Percentiles rank a stretch among this genome's conserved stretches.
These are phyloP conservation scores for Gavialis gangeticus DNA, from an alignment of 2,113 vertebrate species.

Conservation along the genomic window DNA sequence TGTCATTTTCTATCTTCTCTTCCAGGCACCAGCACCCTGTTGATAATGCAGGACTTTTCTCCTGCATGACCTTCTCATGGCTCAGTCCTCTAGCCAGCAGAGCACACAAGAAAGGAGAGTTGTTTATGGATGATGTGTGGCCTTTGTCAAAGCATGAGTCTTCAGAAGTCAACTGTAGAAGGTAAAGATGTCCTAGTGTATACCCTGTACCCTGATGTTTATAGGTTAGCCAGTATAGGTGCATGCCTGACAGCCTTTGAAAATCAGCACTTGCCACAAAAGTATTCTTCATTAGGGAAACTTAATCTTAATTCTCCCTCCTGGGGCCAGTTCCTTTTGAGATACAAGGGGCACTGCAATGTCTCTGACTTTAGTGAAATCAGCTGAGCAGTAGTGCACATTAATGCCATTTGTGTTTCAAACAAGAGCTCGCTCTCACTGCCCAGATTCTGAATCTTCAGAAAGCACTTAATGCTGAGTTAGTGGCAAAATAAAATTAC, in stretches of 20 bases:
- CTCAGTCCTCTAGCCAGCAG: conserved; percentile 86
- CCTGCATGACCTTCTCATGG: conserved; percentile 95
- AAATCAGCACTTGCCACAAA: not conserved
- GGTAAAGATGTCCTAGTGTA: conserved; percentile 77
- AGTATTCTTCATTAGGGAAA: not conserved
- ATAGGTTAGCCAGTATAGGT: rapidly evolving
- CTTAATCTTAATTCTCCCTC: not conserved
- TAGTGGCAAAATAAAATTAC: not conserved
- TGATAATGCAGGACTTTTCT: conserved; percentile 93
- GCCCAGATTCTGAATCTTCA: not conserved
- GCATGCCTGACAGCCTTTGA: not conserved
- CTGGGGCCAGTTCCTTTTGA: not conserved
- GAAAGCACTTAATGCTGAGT: not conserved
- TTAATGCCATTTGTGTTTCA: not conserved
- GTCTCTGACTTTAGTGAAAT: rapidly evolving
- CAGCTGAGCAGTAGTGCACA: not conserved
- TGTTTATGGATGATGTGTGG: conserved; percentile 90
- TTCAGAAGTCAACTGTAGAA: conserved; percentile 88
- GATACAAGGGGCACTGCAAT: rapidly evolving
- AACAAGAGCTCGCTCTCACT: not conserved
- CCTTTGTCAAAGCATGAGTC: conserved; percentile 88
- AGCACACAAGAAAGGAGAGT: conserved; percentile 88
- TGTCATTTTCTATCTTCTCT: not conserved
- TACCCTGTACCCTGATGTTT: not conserved
- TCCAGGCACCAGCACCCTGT: conserved; percentile 89